Base-by-base conservation (phyloP, 2,888 invertebrate species). In the Drosophila vallismaia region DNA sequence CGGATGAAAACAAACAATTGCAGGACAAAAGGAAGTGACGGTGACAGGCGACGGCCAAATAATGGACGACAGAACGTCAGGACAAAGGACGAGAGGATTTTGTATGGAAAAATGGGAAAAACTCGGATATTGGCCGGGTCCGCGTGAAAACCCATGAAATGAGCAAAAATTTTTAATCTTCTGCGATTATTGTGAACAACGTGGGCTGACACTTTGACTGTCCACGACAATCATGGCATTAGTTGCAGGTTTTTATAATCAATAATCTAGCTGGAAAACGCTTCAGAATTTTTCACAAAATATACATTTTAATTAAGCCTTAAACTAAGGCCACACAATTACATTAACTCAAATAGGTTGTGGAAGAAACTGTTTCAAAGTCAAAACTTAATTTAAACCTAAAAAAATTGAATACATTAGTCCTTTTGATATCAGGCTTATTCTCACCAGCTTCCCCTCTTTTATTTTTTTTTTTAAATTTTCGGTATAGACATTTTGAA, bases 121-220 rank as follows among this genome's bases (percentile, higher is more conserved):
- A 63, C 71, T 58, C 68, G 78, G 71, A 74, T 76, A 78, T 78
- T 74, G 63, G 58, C 52, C 70, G 55, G 68, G 69, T 48, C 31
- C 38, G 64, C 58, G 29, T 55, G 67, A 72, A 78, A 72, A 64
- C 73, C 69, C 86, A 67, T 88, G 70, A 88, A 85, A 85, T 86
- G 86, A 86, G 80, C 86, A 86, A 85, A 62, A 72, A 36, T 75
- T 73, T 68, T 56, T 59, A 74, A 76, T 55, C 56, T 45, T 31
- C 31, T 60, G 33, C 50, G 60, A 71, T 59, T 46, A 38, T 33
- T 74, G 55, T 62, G 70, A 57, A 56, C 68, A 71, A 68, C 70
- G 45, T 36, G 51, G 56, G 55, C 55, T 49, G 51, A 46, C 56
- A 51, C 36, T 48, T 69, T 69, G 57, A 48, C 57, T 42, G 57